Evolutionary conservation across 2,797 vertebrate species (phyloP).

Genomic region (Aerospiza tachiro): DNA sequence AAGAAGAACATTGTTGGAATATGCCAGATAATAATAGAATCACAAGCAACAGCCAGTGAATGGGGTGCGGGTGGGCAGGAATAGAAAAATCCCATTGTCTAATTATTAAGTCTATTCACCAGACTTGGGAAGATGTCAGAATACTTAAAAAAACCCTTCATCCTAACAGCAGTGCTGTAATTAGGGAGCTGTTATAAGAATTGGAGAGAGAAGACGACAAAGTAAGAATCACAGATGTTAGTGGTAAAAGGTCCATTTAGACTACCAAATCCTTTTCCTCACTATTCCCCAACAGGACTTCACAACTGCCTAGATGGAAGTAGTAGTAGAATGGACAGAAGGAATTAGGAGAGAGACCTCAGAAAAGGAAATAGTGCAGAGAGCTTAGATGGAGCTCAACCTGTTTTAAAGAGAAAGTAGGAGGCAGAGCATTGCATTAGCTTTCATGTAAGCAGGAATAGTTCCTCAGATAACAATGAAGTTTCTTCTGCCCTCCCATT

Average conservation of each 20-base stretch:
- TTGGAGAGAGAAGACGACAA: background rate
- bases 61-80: background rate
- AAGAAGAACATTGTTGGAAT: background rate
- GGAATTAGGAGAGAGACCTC: background rate
- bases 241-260: background rate
- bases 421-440: background rate
- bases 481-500: background rate
- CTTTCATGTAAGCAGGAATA: background rate
- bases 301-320: background rate
- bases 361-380: background rate
- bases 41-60: background rate
- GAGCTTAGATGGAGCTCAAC: background rate
- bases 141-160: background rate
- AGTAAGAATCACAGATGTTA: background rate
- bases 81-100: conserved; percentile 42
- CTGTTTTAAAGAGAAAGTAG: background rate
- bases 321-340: background rate
- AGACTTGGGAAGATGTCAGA: conserved; percentile 23
- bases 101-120: background rate
- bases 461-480: background rate
- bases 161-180: background rate
- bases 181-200: background rate
- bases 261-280: background rate
- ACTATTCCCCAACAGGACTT: background rate
- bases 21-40: conserved; percentile 22